Evolutionary conservation across 2,797 vertebrate genomes (phyloP).

Genomic region (Threskiornis aethiopicus): DNA sequence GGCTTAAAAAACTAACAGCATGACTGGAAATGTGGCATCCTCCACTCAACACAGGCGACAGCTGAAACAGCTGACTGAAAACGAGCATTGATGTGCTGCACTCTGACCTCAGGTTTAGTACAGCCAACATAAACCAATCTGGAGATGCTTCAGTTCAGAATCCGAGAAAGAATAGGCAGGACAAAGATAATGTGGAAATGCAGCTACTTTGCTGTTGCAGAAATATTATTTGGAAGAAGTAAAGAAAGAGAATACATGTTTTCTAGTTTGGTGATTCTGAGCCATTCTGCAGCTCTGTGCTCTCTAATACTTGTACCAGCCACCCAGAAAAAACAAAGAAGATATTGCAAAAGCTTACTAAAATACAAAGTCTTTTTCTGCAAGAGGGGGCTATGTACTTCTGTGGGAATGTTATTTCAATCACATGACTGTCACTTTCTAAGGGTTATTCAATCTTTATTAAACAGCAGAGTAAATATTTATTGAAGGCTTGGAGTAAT

Average conservation of each 20-base stretch:
- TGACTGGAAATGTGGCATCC: background rate
- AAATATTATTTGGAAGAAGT: background rate
- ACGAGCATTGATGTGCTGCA: background rate
- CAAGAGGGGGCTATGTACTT: background rate
- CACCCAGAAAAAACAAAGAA: background rate
- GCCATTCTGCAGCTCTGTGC: background rate
- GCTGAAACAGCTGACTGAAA: background rate
- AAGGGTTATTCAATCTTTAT: background rate
- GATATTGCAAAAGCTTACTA: background rate
- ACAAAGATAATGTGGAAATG: background rate
- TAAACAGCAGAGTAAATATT: conserved; percentile 1
- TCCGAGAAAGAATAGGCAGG: background rate
- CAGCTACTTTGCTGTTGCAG: background rate
- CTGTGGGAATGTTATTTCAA: background rate
- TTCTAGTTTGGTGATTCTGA: background rate
- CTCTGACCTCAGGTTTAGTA: background rate
- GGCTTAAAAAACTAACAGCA: background rate
- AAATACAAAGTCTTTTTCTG: background rate
- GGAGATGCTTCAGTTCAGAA: background rate
- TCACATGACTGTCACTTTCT: background rate
- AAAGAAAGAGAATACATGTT: background rate
- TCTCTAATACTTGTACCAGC: background rate
- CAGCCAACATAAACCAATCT: background rate
- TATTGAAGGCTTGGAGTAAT: background rate
- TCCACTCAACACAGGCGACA: background rate